phyloP scores from a whole-genome alignment of 2,888 invertebrate species.

The Eupithecia exiguata region DNA sequence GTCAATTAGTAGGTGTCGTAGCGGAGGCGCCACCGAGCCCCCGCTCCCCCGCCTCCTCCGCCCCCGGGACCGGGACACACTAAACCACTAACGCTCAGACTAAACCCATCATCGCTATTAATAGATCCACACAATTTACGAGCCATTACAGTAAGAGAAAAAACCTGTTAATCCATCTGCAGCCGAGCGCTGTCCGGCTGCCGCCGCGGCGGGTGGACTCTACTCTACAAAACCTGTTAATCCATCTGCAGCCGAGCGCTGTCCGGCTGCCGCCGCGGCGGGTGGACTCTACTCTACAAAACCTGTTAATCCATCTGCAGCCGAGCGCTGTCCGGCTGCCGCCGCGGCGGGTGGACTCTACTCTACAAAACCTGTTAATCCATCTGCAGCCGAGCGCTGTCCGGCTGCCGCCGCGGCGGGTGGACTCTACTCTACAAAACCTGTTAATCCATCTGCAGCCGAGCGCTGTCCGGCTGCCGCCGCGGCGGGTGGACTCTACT shows the following conservation, averaged over 20 bases:
- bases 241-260: conserved; percentile 32
- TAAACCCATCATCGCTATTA: conserved; percentile 42
- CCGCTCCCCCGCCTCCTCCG: conserved; percentile 26
- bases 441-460: conserved; percentile 40
- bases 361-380: conserved; percentile 44
- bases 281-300: conserved; percentile 25
- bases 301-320: conserved; percentile 42
- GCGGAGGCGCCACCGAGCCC: conserved; percentile 37
- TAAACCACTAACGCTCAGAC: conserved; percentile 39
- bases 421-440: conserved; percentile 33
- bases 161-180: conserved; percentile 43
- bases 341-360: background rate
- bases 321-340: conserved; percentile 9
- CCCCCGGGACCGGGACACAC: conserved; percentile 28
- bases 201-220: background rate
- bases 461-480: conserved; percentile 11
- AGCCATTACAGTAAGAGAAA: conserved; percentile 45
- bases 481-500: conserved; percentile 1
- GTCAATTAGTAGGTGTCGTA: background rate
- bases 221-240: conserved; percentile 44
- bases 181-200: conserved; percentile 12
- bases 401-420: background rate
- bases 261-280: conserved; percentile 11
- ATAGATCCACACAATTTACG: conserved; percentile 44
- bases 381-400: conserved; percentile 30